Base-by-base conservation (phyloP, 2,113 vertebrate genomes). In the Grantiella picta region DNA sequence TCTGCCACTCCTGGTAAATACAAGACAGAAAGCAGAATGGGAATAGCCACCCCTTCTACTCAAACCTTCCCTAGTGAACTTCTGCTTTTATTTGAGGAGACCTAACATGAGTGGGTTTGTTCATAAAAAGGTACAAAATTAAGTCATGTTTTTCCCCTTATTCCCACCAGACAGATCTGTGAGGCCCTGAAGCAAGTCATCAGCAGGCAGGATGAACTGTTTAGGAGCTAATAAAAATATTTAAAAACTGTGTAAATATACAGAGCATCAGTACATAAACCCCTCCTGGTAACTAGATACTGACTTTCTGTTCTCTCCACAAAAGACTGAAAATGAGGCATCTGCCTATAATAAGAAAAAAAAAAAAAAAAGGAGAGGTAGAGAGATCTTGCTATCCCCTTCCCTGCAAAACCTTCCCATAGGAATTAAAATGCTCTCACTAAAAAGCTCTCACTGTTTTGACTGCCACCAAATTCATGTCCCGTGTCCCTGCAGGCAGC, bases 191-290 rank as follows among this genome's bases (percentile, higher is more conserved):
- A 92, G 40, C 31, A 77, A 89, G 82, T 81, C 52, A 36, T 35
- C 2, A 0, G 69, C 64, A 92, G 44, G n/a, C 86, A 86, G 92
- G 89, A 95, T 45, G 86, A 72, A 81, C 78, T 94, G 76, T 90
- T 97, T 96, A 82, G 45, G 72, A 95, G 66, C 82, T 94, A 95
- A 93, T 75, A 89, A 95, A 96, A 97, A 92, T 96, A 96, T 94
- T 96, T 95, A 76, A 95, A 94, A 36, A 16, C 73, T 63, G 14
- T 61, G 31, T 94, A 96, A 93, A 91, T 92, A 83, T 35, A 91
- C 66, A 82, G 69, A 66, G 28, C 52, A 42, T 36, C 65, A 7
- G 23, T 56, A 56, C 49, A 44, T 66, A 81, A 89, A 90, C 68
- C 42, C 47, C 17, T 72, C 47, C 25, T 1, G 2, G 22, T 79